Evolutionary conservation across 2,888 invertebrate species (phyloP), one percentile per base, ranked within the genome.

Genomic region (Hoplodrina blanda): DNA sequence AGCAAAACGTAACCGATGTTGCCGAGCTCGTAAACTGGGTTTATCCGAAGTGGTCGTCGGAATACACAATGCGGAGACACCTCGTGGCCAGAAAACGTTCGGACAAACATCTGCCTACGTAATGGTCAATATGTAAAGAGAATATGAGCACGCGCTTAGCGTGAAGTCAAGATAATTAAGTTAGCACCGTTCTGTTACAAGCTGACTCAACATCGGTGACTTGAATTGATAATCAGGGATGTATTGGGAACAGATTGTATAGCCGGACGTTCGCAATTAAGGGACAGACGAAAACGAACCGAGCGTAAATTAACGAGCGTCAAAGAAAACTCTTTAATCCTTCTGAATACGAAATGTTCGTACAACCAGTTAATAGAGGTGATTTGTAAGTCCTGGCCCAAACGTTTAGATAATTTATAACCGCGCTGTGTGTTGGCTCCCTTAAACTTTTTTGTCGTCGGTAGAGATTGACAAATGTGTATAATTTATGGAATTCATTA

Each of bases 151-250:
- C 71, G 68, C 60, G 65, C 73, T 74, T 63, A 73, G 59, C 73
- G 66, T 74, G 66, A 80, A 62, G 61, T 76, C 73, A 56, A 72
- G 60, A 75, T 85, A 84, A 85, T 81, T 77, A 78, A 76, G 76
- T 84, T 81, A 79, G 77, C 72, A 72, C 50, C 57, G 56, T 69
- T 76, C 69, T 62, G 72, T 73, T 70, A 76, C 74, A 75, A 69
- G 78, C 77, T 79, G 79, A 79, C 70, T 79, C 77, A 76, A 66
- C 69, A 62, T 7, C 46, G 64, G 57, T 68, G 81, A 81, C 76
- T 79, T 70, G 84, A 84, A 83, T 84, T 78, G 62, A 76, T 81
- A 83, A 84, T 83, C 66, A 72, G 56, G 49, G 50, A 59, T 69
- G 73, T 80, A 78, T 80, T 67, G 66, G 56, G 52, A 63, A 49